Evolutionary conservation across 2,888 invertebrate genomes (phyloP).

Genomic region (Pocota personata): DNA sequence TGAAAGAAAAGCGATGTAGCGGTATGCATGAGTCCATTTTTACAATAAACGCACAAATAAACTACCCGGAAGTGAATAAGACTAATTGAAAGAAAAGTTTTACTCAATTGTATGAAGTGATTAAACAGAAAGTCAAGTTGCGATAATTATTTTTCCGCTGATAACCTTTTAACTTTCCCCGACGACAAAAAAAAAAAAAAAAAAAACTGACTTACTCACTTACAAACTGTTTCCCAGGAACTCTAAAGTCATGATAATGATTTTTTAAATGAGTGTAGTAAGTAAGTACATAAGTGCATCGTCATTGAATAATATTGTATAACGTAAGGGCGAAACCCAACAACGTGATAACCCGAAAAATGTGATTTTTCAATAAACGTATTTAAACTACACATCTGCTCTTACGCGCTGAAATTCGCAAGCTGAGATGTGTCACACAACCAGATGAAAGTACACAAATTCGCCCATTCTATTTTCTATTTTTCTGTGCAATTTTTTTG

Average conservation of each 20-base stretch:
- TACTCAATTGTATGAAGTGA: neutral
- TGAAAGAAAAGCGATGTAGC: neutral
- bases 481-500: no score
- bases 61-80: neutral
- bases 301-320: neutral
- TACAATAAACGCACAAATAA: neutral
- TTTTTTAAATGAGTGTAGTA: neutral
- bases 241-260: neutral
- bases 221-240: neutral
- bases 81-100: neutral
- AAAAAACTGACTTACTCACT: neutral
- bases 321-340: no score
- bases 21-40: no score
- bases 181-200: neutral
- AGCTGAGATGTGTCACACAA: no score
- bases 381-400: no score
- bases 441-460: no score
- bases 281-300: neutral
- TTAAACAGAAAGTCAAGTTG: constrained; percentile 6
- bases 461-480: no score
- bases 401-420: no score
- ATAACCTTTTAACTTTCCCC: constrained; percentile 56
- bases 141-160: constrained; percentile 40
- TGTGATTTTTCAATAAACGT: no score
- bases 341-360: no score